Evolutionary conservation across 2,113 vertebrate genomes (phyloP).

Genomic region (Lophotis ruficrista): DNA sequence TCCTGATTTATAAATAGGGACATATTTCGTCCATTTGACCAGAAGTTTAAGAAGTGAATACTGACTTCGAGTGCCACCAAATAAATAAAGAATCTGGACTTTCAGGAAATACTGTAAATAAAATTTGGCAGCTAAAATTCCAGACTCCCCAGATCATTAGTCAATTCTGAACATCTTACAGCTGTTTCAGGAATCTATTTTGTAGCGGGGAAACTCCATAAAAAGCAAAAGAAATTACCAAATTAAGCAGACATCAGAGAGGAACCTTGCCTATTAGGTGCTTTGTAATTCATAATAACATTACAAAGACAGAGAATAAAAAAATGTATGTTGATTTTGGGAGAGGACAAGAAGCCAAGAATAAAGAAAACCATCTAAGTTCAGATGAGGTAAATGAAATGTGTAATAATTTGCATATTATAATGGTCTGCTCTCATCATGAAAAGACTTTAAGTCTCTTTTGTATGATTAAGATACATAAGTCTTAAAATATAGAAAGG

Average conservation of each 20-base stretch:
- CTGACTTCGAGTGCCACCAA: not conserved
- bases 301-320: constrained; percentile 42
- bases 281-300: not conserved
- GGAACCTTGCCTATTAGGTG: not conserved
- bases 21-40: not conserved
- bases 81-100: not conserved
- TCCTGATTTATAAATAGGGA: not conserved
- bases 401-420: not conserved
- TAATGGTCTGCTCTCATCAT: not conserved
- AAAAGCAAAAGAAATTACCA: constrained; percentile 2
- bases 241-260: not conserved
- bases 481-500: not conserved
- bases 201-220: not conserved
- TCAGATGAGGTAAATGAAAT: not conserved
- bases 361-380: not conserved
- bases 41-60: not conserved
- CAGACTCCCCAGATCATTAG: not conserved
- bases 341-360: not conserved
- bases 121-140: not conserved
- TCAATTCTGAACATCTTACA: not conserved
- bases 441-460: not conserved
- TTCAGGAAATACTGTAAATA: not conserved
- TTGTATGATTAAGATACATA: not conserved
- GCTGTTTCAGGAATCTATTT: not conserved
- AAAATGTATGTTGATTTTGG: not conserved